phyloP scores from a whole-genome alignment of 2,888 invertebrate genomes.

The Euplexia lucipara region DNA sequence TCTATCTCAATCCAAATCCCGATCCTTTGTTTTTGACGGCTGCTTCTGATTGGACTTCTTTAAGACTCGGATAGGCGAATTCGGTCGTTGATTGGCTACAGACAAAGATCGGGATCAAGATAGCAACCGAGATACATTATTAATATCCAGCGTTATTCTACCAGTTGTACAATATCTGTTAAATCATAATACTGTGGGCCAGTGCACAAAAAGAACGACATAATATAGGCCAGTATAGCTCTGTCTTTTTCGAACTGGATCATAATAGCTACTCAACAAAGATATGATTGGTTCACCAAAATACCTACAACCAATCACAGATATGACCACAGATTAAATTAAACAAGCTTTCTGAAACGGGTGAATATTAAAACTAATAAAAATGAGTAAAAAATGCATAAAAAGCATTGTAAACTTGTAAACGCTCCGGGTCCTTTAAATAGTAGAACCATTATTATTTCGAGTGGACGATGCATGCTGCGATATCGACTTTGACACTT shows the following conservation, averaged over 20 bases:
- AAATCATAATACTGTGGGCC: too few relatives aligned
- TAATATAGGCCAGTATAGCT: not conserved
- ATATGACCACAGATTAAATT: slow-evolving; percentile 15
- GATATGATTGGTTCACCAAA: not conserved
- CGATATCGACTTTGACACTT: slow-evolving; percentile 12
- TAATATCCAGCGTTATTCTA: too few relatives aligned
- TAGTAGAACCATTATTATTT: slow-evolving; percentile 30
- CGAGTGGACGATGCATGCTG: slow-evolving; percentile 19
- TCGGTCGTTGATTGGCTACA: too few relatives aligned
- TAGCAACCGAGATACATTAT: too few relatives aligned
- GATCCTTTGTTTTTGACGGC: too few relatives aligned
- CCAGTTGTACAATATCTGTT: too few relatives aligned
- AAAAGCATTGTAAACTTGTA: slow-evolving; percentile 42
- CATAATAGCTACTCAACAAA: not conserved
- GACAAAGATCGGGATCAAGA: too few relatives aligned
- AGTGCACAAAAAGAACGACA: not conserved
- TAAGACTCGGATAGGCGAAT: too few relatives aligned
- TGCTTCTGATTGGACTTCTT: too few relatives aligned
- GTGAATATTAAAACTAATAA: slow-evolving; percentile 41
- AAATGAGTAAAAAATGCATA: slow-evolving; percentile 34
- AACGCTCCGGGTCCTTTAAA: slow-evolving; percentile 7
- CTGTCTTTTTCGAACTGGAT: not conserved
- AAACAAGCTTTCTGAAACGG: not conserved
- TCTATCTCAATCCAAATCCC: too few relatives aligned
- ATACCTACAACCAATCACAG: slow-evolving; percentile 1